Percentiles rank a stretch among this genome's conserved stretches.
Conservation (phyloP, 2,888 invertebrate genomes). For the Spialia ferax region DNA sequence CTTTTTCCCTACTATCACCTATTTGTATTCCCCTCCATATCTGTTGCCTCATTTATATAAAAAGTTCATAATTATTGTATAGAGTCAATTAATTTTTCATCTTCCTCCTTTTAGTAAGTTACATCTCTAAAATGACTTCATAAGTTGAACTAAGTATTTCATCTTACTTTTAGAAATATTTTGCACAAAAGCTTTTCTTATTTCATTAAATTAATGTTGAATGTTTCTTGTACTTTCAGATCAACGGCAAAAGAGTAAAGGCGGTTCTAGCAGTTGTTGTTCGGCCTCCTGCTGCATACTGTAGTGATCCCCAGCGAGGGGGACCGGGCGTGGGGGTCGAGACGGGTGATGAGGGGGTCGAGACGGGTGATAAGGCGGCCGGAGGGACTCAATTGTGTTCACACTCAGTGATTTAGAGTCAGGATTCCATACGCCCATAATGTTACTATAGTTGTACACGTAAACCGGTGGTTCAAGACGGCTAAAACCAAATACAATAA, state of each 20-base stretch:
- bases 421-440: slow-evolving; percentile 61
- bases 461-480: slow-evolving; percentile 41
- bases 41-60: too few relatives aligned
- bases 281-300: slow-evolving; percentile 97
- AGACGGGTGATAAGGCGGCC: slow-evolving; percentile 59
- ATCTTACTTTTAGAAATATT: too few relatives aligned
- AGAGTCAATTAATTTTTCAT: neutral
- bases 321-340: slow-evolving; percentile 58
- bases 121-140: too few relatives aligned
- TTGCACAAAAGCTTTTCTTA: too few relatives aligned
- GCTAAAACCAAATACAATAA: neutral
- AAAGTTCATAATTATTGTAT: too few relatives aligned
- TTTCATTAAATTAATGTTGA: too few relatives aligned
- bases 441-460: slow-evolving; percentile 42
- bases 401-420: slow-evolving; percentile 67
- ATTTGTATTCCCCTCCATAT: neutral
- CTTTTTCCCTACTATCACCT: slow-evolving; percentile 17
- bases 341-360: slow-evolving; percentile 62
- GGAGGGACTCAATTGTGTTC: slow-evolving; percentile 75
- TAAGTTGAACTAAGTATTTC: too few relatives aligned
- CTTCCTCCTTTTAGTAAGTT: too few relatives aligned
- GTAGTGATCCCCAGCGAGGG: slow-evolving; percentile 86
- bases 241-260: slow-evolving; percentile 98
- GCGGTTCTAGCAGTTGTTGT: slow-evolving; percentile 97
- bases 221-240: slow-evolving; percentile 86